A percentile compares a stretch with the other conserved stretches of the same genome.
phyloP scores from a whole-genome alignment of 64 coral and sea anemone species.

The Actinia tenebrosa region DNA sequence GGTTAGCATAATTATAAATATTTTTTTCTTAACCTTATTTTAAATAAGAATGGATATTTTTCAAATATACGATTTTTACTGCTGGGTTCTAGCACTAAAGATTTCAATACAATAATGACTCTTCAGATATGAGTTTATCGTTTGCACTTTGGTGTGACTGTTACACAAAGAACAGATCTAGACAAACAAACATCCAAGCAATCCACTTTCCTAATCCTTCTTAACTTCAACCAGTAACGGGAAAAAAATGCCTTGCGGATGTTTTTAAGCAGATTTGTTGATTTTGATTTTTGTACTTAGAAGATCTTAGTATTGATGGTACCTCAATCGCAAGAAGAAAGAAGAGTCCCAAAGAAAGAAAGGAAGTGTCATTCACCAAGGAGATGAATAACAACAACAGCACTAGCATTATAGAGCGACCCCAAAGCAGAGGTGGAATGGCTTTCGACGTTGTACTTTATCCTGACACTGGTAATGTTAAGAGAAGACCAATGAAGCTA shows the following conservation, averaged over 20 bases:
- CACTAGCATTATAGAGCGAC: conserved; percentile 64
- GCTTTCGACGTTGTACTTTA: conserved; percentile 78
- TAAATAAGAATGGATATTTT: too few relatives aligned
- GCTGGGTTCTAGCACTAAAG: not conserved
- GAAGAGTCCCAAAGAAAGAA: conserved; percentile 53
- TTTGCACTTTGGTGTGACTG: not conserved
- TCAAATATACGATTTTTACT: too few relatives aligned
- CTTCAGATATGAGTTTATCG: not conserved
- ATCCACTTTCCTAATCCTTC: not conserved
- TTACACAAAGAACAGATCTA: not conserved
- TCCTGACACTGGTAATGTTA: conserved; percentile 94
- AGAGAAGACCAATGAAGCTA: conserved; percentile 75
- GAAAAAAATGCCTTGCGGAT: not conserved
- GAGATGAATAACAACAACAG: conserved; percentile 64
- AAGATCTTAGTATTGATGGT: conserved; percentile 71
- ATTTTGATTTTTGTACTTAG: not conserved
- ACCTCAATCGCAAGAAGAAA: conserved; percentile 59
- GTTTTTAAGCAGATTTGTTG: not conserved
- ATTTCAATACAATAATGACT: not conserved
- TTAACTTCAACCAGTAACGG: too few relatives aligned
- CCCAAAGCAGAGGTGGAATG: conserved; percentile 75
- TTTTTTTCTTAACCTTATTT: not conserved
- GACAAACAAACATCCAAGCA: not conserved
- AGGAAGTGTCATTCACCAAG: conserved; percentile 63
- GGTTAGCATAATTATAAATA: not conserved